A percentile compares a stretch with the other conserved stretches of the same genome.
Evolutionary conservation across 2,888 invertebrate species (phyloP).

Genomic region (Eudemis profundana): DNA sequence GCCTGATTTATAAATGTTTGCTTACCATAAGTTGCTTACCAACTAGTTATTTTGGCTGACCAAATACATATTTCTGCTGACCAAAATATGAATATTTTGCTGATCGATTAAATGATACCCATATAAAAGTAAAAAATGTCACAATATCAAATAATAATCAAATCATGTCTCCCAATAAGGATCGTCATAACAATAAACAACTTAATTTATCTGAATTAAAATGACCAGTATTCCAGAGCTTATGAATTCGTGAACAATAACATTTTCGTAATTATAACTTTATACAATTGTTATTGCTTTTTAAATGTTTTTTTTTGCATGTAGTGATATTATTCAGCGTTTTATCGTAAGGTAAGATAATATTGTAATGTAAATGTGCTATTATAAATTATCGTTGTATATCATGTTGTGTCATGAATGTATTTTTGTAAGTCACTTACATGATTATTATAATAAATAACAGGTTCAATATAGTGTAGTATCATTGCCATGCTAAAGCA

Average conservation of each 20-base stretch:
- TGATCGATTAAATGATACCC: no score
- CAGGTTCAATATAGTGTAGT: background rate
- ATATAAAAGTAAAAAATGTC: no score
- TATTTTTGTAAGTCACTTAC: constrained; percentile 32
- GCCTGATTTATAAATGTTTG: no score
- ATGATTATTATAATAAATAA: constrained; percentile 14
- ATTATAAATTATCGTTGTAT: constrained; percentile 20
- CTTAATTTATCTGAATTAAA: no score
- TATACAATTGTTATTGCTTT: constrained; percentile 8
- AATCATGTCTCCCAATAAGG: no score
- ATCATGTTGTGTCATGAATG: constrained; percentile 34
- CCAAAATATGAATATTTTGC: no score
- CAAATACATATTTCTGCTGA: no score
- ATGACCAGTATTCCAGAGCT: background rate
- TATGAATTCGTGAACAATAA: background rate
- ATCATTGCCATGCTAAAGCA: background rate
- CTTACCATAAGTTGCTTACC: no score
- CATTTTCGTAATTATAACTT: background rate
- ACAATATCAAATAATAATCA: no score
- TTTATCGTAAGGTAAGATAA: constrained; percentile 17
- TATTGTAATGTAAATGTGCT: constrained; percentile 30
- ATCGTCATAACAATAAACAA: no score
- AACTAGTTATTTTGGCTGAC: no score
- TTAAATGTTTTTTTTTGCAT: constrained; percentile 8
- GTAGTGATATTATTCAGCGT: constrained; percentile 1